Conservation (phyloP, 2,888 invertebrate species). For the Leuctra nigra region DNA sequence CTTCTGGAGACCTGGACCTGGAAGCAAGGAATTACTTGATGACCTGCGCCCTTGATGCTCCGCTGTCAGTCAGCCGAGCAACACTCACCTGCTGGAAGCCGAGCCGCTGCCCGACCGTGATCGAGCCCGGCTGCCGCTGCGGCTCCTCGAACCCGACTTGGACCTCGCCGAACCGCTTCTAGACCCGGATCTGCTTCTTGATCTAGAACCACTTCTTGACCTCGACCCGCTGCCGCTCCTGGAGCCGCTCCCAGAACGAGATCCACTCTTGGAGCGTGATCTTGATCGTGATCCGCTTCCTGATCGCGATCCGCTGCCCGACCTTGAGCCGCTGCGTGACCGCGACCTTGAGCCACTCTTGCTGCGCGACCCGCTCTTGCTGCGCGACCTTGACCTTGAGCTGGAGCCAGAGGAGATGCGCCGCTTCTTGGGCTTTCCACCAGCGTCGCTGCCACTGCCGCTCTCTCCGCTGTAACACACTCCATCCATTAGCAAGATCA, state of each 20-base stretch:
- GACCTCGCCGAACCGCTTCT: constrained; percentile 31
- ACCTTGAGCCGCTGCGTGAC: constrained; percentile 32
- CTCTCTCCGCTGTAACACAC: constrained; percentile 31
- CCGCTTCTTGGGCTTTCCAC: constrained; percentile 25
- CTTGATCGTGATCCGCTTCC: constrained; percentile 51
- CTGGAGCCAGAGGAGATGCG: constrained; percentile 27
- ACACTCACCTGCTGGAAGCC: constrained; percentile 28
- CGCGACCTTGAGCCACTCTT: constrained; percentile 27
- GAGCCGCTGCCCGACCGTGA: constrained; percentile 36
- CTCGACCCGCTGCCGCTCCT: constrained; percentile 30
- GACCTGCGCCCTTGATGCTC: not conserved
- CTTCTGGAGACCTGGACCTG: constrained; percentile 48
- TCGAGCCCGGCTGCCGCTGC: constrained; percentile 35
- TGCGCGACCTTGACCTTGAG: constrained; percentile 29
- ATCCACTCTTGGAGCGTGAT: constrained; percentile 37
- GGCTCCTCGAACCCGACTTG: constrained; percentile 31
- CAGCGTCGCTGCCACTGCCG: constrained; percentile 31
- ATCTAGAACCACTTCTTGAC: constrained; percentile 31
- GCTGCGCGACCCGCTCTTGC: constrained; percentile 27
- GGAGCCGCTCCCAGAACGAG: constrained; percentile 31
- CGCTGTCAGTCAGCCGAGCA: not conserved
- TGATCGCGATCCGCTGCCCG: constrained; percentile 26
- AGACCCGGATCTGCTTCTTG: constrained; percentile 30
- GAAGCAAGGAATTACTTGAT: constrained; percentile 6
- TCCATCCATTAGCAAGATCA: too few relatives aligned